Evolutionary conservation across 2,797 vertebrate genomes (phyloP).

Genomic region (Dicrostonyx torquatus): DNA sequence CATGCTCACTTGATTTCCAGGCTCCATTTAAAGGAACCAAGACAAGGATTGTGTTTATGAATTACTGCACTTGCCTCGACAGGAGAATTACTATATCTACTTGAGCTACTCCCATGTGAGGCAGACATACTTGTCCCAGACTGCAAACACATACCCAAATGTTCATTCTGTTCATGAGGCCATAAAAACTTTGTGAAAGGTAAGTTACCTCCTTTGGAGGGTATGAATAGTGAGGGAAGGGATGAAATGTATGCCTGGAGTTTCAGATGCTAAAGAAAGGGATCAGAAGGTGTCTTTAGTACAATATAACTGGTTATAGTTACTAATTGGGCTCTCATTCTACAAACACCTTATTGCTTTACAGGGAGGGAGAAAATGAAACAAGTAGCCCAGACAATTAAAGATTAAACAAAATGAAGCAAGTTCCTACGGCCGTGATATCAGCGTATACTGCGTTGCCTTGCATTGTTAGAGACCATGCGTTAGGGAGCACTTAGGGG

Average conservation of each 20-base stretch:
- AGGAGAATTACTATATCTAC: conserved; percentile 80
- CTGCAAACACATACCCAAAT: conserved; percentile 73
- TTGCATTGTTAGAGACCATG: conserved; percentile 25
- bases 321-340: conserved; percentile 79
- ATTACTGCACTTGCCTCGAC: conserved; percentile 82
- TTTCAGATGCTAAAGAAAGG: conserved; percentile 81
- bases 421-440: conserved; percentile 76
- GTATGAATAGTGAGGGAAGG: neutral
- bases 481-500: conserved; percentile 78
- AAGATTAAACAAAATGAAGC: conserved; percentile 80
- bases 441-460: neutral
- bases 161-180: conserved; percentile 82
- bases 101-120: conserved; percentile 76
- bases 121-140: conserved; percentile 73
- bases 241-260: conserved; percentile 74
- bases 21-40: conserved; percentile 80
- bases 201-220: conserved; percentile 79
- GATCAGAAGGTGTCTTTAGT: conserved; percentile 73
- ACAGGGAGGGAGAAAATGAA: conserved; percentile 65
- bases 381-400: conserved; percentile 77
- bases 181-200: conserved; percentile 79
- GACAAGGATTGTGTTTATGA: conserved; percentile 80
- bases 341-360: conserved; percentile 83
- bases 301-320: conserved; percentile 76
- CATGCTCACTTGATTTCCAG: conserved; percentile 79